A percentile compares a stretch with the other conserved stretches of the same genome.
phyloP scores from a whole-genome alignment of 2,797 vertebrate species.

The Myotis findleyi region DNA sequence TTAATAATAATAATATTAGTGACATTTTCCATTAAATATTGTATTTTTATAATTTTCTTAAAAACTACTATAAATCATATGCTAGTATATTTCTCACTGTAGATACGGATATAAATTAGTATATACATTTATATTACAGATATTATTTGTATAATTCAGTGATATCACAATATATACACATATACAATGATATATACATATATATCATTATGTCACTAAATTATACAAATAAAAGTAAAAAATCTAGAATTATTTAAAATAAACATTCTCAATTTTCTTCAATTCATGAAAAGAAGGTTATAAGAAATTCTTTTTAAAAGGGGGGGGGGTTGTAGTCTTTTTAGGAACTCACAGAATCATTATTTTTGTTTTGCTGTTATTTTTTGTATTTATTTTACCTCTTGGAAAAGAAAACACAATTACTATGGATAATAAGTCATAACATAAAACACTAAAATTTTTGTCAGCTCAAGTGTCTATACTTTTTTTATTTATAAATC shows the following conservation, averaged over 20 bases:
- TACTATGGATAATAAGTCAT: neutral
- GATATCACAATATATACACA: neutral
- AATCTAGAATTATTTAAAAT: conserved; percentile 55
- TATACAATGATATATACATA: neutral
- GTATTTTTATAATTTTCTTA: conserved; percentile 67
- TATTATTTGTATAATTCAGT: neutral
- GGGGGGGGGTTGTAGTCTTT: neutral
- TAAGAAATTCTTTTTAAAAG: neutral
- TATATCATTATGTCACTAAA: neutral
- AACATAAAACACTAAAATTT: neutral
- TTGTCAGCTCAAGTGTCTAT: conserved; percentile 6
- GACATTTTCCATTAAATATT: neutral
- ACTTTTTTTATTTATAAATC: conserved; percentile 61
- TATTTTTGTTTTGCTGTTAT: neutral
- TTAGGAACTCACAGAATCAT: neutral
- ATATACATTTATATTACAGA: neutral
- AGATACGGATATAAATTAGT: conserved; percentile 50
- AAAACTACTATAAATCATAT: conserved; percentile 72
- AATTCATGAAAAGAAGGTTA: conserved; percentile 10
- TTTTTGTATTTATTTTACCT: neutral
- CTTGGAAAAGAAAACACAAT: conserved; percentile 38
- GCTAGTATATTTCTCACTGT: conserved; percentile 55
- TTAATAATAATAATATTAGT: neutral
- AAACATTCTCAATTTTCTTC: conserved; percentile 5
- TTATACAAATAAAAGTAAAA: conserved; percentile 1